Conservation (phyloP, 2,797 vertebrate species). For the Enteromius treurensis region DNA sequence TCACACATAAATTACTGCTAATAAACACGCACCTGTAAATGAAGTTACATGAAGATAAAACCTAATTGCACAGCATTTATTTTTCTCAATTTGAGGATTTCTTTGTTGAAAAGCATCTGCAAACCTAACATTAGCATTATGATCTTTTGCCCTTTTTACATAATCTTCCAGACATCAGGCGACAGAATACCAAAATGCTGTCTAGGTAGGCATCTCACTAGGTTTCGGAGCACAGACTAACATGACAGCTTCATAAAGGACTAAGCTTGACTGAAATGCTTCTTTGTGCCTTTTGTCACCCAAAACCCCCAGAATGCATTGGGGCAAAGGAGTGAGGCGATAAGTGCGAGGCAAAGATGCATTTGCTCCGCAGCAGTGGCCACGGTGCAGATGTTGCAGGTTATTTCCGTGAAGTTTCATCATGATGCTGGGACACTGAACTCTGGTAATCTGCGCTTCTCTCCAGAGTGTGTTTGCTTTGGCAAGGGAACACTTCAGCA, state of each 20-base stretch:
- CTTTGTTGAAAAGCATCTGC: neutral
- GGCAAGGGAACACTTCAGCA: slow-evolving; percentile 43
- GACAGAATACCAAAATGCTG: neutral
- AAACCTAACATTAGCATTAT: neutral
- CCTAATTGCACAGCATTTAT: neutral
- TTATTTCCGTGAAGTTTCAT: slow-evolving; percentile 67
- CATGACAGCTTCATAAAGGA: slow-evolving; percentile 21
- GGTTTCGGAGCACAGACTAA: neutral
- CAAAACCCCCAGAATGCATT: slow-evolving; percentile 36
- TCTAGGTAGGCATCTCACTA: neutral
- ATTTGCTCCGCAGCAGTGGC: slow-evolving; percentile 52
- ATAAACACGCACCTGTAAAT: neutral
- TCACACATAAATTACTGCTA: neutral
- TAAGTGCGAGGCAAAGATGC: slow-evolving; percentile 51
- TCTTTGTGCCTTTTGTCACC: slow-evolving; percentile 37
- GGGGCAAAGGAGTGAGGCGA: slow-evolving; percentile 33
- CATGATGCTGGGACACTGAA: slow-evolving; percentile 60
- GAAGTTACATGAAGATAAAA: neutral
- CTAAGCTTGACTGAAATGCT: slow-evolving; percentile 7
- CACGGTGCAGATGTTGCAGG: slow-evolving; percentile 62
- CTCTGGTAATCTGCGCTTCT: slow-evolving; percentile 57
- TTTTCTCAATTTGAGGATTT: neutral
- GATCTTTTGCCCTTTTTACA: neutral
- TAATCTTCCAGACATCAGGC: neutral
- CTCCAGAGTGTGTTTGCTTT: slow-evolving; percentile 54